Evolutionary conservation across 2,113 vertebrate genomes (phyloP), one percentile per base, ranked within the genome.

Genomic region (Macquaria ambigua): DNA sequence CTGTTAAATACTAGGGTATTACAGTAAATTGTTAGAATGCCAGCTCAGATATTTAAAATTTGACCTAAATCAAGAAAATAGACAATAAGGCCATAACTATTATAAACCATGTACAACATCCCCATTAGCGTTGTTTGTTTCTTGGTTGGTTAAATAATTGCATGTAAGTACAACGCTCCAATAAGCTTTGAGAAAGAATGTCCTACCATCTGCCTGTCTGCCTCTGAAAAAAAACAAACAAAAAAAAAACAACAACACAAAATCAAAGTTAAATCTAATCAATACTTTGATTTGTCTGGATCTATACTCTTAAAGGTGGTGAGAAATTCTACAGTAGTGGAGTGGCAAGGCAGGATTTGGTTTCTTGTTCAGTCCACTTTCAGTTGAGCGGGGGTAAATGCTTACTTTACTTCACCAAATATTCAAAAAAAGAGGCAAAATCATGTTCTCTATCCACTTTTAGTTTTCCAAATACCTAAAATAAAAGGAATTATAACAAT

Each of bases 131-230:
- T 11, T 48, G 74, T 79, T 59, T 80, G 75, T 77, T 82, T 79
- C 64, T 78, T 63, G 77, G 64, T 48, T 76, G 72, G 71, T 62
- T 76, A 77, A 87, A 74, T 64, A 63, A 72, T 46, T 46, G 81
- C 83, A 59, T 81, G 68, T 39, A 62, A 80, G 43, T 21, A 20
- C 23, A 82, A 86, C 3, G 56, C 82, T 91, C 80, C 59, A 81
- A 55, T 85, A 62, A 82, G 63, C 75, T 81, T 63, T 50, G 31
- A 81, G 25, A 77, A 69, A 76, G 15, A 61, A 23, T 37, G 10
- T 74, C 28, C 28, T 5, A 55, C 84, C 88, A 90, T 84, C 82
- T 91, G 87, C n/a, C 73, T 53, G 62, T 31, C 25, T 52, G 72
- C 66, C 41, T 55, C 62, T 11, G 5, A 48, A 53, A 52, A 41